phyloP scores from a whole-genome alignment of 2,113 vertebrate species.

The Malurus melanocephalus region DNA sequence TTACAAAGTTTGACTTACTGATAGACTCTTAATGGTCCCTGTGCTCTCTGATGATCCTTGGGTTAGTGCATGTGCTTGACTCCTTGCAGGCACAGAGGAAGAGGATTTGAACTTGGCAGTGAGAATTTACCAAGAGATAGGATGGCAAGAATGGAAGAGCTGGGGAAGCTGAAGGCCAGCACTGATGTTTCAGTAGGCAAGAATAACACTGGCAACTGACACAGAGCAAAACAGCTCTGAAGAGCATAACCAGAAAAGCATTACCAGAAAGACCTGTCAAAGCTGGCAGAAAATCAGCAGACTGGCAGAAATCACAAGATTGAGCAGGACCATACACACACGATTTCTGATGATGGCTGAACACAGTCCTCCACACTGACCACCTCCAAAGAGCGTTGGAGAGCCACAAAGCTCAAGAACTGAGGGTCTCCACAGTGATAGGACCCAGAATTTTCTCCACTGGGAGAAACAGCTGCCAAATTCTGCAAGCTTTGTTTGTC shows the following conservation, averaged over 20 bases:
- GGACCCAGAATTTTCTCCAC: constrained; percentile 1
- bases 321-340: constrained; percentile 13
- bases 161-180: not conserved
- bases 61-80: not conserved
- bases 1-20: not conserved
- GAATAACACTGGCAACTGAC: not conserved
- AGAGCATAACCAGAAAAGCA: constrained; percentile 34
- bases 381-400: not conserved
- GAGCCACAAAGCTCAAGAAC: constrained; percentile 41
- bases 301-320: constrained; percentile 32
- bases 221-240: constrained; percentile 20
- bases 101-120: not conserved
- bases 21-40: not conserved
- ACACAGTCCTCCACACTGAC: not conserved
- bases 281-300: not conserved
- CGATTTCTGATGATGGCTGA: not conserved
- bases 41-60: not conserved
- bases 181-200: not conserved
- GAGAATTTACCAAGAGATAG: not conserved
- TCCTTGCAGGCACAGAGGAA: not conserved
- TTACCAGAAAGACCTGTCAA: constrained; percentile 33
- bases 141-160: not conserved
- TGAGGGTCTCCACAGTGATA: constrained; percentile 21
- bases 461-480: constrained; percentile 41
- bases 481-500: not conserved